Conservation (phyloP, 2,888 invertebrate species). For the Patella pellucida region DNA sequence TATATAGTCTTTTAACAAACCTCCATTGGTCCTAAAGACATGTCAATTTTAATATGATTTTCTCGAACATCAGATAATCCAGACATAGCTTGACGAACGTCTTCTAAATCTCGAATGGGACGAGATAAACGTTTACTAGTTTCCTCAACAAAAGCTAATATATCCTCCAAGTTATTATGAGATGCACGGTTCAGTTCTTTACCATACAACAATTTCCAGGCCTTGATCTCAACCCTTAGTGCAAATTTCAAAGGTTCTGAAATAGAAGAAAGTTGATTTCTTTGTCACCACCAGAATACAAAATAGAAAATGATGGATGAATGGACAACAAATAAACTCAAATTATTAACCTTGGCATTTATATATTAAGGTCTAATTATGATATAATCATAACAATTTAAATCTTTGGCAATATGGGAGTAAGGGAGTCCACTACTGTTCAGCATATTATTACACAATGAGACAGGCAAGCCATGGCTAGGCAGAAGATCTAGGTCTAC, state of each 20-base stretch:
- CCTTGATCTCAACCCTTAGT: constrained; percentile 81
- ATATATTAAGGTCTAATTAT: too few relatives aligned
- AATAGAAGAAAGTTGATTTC: not conserved
- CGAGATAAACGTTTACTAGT: constrained; percentile 78
- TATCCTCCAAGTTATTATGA: constrained; percentile 79
- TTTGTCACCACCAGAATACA: too few relatives aligned
- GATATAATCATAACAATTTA: too few relatives aligned
- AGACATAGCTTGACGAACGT: constrained; percentile 82
- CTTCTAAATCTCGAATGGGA: constrained; percentile 79
- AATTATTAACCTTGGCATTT: too few relatives aligned
- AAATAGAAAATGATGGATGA: too few relatives aligned
- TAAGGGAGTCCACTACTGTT: too few relatives aligned
- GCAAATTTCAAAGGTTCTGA: constrained; percentile 69
- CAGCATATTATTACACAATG: too few relatives aligned
- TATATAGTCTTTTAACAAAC: constrained; percentile 37
- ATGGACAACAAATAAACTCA: too few relatives aligned
- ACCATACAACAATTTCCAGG: constrained; percentile 84
- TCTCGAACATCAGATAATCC: constrained; percentile 83
- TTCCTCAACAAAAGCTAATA: constrained; percentile 83
- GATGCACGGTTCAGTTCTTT: constrained; percentile 80
- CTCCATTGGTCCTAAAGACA: constrained; percentile 80
- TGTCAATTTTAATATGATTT: constrained; percentile 79
- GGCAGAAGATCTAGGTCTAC: too few relatives aligned
- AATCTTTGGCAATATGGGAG: too few relatives aligned
- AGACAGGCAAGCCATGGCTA: too few relatives aligned